Conservation (phyloP, 2,797 vertebrate genomes). For the Enteromius trimaculatus region DNA sequence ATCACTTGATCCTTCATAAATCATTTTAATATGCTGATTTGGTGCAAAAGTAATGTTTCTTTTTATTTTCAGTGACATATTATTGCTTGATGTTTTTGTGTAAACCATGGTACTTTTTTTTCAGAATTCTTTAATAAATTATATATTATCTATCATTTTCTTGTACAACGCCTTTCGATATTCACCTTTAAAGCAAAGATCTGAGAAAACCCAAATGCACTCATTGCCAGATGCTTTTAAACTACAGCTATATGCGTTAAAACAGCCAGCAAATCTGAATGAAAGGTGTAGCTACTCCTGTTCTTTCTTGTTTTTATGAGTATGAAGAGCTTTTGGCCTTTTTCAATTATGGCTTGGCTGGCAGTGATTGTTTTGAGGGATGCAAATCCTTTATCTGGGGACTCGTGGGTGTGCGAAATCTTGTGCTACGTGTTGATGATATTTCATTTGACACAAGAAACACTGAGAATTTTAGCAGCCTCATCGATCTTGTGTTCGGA, state of each 20-base stretch:
- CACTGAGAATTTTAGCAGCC: constrained; percentile 19
- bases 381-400: constrained; percentile 23
- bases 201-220: background rate
- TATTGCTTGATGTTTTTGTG: background rate
- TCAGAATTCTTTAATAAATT: background rate
- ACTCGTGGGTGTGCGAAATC: constrained; percentile 20
- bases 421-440: constrained; percentile 4
- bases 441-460: constrained; percentile 44
- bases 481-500: constrained; percentile 50
- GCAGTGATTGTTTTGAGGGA: constrained; percentile 11
- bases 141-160: background rate
- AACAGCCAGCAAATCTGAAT: background rate
- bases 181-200: background rate
- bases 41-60: background rate
- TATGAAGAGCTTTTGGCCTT: background rate
- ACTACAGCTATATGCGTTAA: background rate
- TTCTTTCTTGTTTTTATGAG: background rate
- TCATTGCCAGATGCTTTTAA: background rate
- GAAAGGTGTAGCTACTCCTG: background rate
- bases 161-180: background rate
- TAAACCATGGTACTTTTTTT: background rate
- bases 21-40: background rate
- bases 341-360: constrained; percentile 31
- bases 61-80: background rate
- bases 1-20: background rate